phyloP scores from a whole-genome alignment of 1,140 invertebrate genomes.

The Cyrtorhinus lividipennis region DNA sequence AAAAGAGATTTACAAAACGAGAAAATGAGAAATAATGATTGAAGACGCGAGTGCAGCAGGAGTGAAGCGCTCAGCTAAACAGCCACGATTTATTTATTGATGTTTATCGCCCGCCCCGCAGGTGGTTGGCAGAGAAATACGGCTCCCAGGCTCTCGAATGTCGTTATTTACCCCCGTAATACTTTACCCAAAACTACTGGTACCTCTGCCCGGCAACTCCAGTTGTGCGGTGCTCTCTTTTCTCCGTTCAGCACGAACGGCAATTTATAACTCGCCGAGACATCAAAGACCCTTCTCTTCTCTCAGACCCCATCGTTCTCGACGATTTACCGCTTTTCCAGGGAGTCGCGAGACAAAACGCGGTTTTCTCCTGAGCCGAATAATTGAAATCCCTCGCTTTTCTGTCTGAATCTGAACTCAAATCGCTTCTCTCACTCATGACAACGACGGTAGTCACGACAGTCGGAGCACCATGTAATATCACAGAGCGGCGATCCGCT shows the following conservation, averaged over 20 bases:
- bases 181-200: background rate
- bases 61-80: background rate
- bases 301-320: too few relatives aligned
- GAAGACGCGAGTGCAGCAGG: background rate
- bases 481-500: too few relatives aligned
- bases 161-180: background rate
- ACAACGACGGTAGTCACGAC: too few relatives aligned
- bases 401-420: too few relatives aligned
- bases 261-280: background rate
- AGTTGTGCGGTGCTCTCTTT: background rate
- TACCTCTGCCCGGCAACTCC: background rate
- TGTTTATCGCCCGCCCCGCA: background rate
- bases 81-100: background rate
- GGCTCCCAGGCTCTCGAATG: background rate
- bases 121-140: background rate
- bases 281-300: background rate
- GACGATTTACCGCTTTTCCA: background rate
- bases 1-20: too few relatives aligned
- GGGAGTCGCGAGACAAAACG: too few relatives aligned
- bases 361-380: too few relatives aligned
- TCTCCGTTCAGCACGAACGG: background rate
- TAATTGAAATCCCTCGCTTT: too few relatives aligned
- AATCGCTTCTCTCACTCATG: too few relatives aligned
- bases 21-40: background rate
- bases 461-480: too few relatives aligned